Conservation (phyloP, 2,888 invertebrate species). For the Orthosia incerta region DNA sequence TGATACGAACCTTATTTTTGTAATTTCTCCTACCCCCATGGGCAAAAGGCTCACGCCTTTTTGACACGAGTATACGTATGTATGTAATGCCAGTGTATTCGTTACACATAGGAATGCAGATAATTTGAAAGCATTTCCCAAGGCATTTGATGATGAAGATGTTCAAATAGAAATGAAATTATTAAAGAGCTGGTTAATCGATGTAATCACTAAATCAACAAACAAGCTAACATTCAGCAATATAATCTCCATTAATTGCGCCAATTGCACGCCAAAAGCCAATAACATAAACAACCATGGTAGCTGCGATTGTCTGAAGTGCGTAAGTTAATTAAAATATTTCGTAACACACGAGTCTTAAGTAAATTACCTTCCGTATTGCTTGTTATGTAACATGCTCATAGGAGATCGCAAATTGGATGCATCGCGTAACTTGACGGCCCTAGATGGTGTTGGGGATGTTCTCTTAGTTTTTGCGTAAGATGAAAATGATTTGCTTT, state of each 20-base stretch:
- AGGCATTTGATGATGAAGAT: not conserved
- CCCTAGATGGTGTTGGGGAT: slow-evolving; percentile 30
- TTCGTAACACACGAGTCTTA: slow-evolving; percentile 58
- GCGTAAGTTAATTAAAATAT: slow-evolving; percentile 55
- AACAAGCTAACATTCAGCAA: not conserved
- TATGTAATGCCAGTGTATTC: not conserved
- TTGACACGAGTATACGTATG: no score
- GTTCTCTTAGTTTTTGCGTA: slow-evolving; percentile 34
- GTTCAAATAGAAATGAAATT: not conserved
- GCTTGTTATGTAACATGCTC: slow-evolving; percentile 58
- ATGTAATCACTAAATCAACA: slow-evolving; percentile 2
- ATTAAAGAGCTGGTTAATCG: not conserved
- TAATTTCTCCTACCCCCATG: no score
- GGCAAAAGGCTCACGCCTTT: no score
- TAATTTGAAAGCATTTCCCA: not conserved
- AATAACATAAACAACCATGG: slow-evolving; percentile 36
- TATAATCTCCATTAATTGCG: not conserved
- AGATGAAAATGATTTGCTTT: not conserved
- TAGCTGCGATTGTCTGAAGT: slow-evolving; percentile 39
- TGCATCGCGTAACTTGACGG: slow-evolving; percentile 50
- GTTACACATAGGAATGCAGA: not conserved
- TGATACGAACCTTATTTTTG: no score
- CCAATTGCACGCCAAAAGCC: slow-evolving; percentile 40
- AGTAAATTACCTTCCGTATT: slow-evolving; percentile 60
- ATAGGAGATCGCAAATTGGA: slow-evolving; percentile 61